Conservation (phyloP, 2,113 vertebrate species). For the Phrynosoma blainvillii region DNA sequence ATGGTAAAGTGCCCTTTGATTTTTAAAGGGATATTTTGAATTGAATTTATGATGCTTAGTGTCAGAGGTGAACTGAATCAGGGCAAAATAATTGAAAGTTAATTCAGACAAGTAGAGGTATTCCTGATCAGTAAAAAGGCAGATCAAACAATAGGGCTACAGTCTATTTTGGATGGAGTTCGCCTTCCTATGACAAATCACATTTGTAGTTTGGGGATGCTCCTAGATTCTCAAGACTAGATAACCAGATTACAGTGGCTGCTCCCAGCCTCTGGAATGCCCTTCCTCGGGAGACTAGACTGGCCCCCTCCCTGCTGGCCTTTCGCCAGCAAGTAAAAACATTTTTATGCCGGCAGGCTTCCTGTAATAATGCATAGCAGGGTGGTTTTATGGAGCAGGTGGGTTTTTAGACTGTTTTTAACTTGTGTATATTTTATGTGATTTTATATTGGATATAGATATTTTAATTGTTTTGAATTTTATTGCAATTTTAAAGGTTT, state of each 20-base stretch:
- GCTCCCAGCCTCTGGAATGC: too few relatives aligned
- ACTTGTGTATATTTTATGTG: too few relatives aligned
- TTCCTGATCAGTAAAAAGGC: background rate
- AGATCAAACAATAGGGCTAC: background rate
- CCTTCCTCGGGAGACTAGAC: too few relatives aligned
- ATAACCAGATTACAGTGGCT: background rate
- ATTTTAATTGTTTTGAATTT: too few relatives aligned
- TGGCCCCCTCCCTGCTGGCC: too few relatives aligned
- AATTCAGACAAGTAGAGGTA: background rate
- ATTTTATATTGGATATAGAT: too few relatives aligned
- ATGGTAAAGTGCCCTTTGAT: constrained; percentile 77
- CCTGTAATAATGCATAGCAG: too few relatives aligned
- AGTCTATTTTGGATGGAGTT: background rate
- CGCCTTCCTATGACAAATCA: background rate
- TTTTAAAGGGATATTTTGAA: fast-evolving
- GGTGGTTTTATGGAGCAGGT: too few relatives aligned
- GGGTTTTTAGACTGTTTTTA: too few relatives aligned
- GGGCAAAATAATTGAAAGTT: background rate
- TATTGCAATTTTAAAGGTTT: too few relatives aligned
- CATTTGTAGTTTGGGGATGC: background rate
- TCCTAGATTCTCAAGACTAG: background rate
- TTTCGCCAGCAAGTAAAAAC: too few relatives aligned
- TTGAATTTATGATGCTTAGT: background rate
- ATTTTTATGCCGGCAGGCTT: too few relatives aligned
- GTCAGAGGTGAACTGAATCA: background rate